These are phyloP conservation scores for Cheirogaleus major DNA, from an alignment of 2,797 vertebrate genomes.

Conservation along the genomic window DNA sequence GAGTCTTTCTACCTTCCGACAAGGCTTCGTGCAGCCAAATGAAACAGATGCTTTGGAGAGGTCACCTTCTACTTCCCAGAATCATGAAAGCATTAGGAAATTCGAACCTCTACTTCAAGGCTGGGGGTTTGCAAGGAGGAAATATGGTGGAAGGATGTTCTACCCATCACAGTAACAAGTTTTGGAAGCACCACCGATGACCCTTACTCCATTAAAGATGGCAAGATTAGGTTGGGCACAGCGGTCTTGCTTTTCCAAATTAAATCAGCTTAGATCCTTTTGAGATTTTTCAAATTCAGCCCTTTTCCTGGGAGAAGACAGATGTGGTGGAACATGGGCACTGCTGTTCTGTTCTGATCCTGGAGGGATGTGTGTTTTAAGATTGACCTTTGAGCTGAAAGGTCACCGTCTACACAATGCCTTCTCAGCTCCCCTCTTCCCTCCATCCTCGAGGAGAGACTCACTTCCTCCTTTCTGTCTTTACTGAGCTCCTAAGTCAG, in stretches of 20 bases:
- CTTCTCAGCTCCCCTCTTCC: neutral
- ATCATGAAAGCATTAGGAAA: neutral
- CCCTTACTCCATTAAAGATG: too few relatives aligned
- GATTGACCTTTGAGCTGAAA: neutral
- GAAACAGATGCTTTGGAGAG: neutral
- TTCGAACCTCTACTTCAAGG: accelerated
- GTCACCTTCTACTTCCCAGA: neutral
- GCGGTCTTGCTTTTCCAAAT: neutral
- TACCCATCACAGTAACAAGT: too few relatives aligned
- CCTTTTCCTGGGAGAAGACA: neutral
- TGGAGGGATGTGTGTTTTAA: neutral
- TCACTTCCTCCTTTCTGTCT: neutral
- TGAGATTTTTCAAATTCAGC: neutral
- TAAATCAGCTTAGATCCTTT: neutral
- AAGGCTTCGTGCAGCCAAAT: neutral
- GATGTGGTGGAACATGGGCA: neutral
- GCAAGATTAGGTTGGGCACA: neutral
- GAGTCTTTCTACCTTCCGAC: neutral
- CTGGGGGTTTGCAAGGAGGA: neutral
- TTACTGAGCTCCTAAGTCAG: accelerated
- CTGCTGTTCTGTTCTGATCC: neutral
- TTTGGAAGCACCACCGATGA: accelerated
- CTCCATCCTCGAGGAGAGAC: too few relatives aligned
- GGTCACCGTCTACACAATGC: accelerated
- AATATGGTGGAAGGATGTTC: neutral